Base-by-base conservation (phyloP, 2,113 vertebrate genomes). In the Menura novaehollandiae region DNA sequence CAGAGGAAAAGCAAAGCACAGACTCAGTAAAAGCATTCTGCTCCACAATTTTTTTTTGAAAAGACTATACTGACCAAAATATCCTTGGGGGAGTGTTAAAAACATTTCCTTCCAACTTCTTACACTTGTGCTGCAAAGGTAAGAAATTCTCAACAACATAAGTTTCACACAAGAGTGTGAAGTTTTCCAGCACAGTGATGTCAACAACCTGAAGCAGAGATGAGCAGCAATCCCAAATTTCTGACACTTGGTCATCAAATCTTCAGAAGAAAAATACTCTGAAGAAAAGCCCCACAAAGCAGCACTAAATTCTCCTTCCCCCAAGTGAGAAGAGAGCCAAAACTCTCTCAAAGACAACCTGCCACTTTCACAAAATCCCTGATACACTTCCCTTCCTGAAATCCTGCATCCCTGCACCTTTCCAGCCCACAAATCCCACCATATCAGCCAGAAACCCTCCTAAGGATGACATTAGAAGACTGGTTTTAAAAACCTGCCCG, bases 221-320 rank as follows among this genome's bases (percentile, higher is more conserved):
- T 0, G 0, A 69, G 19, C 64, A 82, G 55, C 0, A 0, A 80
- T 5, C 55, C 59, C 55, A 41, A 30, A 55, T 56, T 74, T 81
- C 64, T 32, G 19, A 73, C 41, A 18, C 37, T 47, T 33, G 49
- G 33, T 13, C 63, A 73, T 8, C 72, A 64, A 82, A 47, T 24
- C 19, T n/a, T 30, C 32, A 30, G n/a, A 32, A 74, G 76, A 60
- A 84, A 78, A 87, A 37, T 5, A 28, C 20, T 5, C 12, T 1
- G 23, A 62, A 49, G 49, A 27, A 66, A 83, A 73, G 24, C 32
- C 46, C 41, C 26, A 33, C 10, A 52, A 44, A 68, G 68, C n/a
- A 62, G 51, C 72, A 33, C 52, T 11, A 24, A 87, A 23, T 16
- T 43, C 21, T 88, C 58, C 78, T 33, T 62, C n/a, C 19, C 14